Evolutionary conservation across 2,888 invertebrate genomes (phyloP), one percentile per base, ranked within the genome.

Genomic region (Rapana venosa): DNA sequence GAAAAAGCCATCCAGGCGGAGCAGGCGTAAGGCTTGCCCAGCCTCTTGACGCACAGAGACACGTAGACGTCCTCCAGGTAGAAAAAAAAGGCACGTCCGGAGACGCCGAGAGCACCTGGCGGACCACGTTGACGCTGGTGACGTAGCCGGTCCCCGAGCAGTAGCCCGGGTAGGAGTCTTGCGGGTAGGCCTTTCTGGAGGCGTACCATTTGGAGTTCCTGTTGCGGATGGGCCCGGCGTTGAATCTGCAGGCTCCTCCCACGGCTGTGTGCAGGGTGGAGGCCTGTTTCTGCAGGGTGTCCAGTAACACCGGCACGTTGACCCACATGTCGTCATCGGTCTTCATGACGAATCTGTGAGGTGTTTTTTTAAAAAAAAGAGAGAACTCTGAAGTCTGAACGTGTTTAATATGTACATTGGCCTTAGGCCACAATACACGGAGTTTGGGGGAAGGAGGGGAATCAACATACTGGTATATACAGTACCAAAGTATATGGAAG

Each of bases 61-160:
- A 94, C 91, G 85, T 94, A 95, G 26, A 94, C 93, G 87, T 95
- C 95, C 88, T 95, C 95, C 81, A 94, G 89, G 90, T 94, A 93
- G 84, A 94, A 94, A 90, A n/a, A n/a, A 94, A 94, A 0, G 95
- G 95, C 0, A 94, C 91, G 87, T 92, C 89, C 4, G 91, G 92
- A 8, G 94, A 94, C 4, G 93, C 88, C 13, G 92, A 90, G 32
- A 92, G 91, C 13, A 95, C 90, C 79, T 92, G 91, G 22, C 87
- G 84, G 0, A 92, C 94, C 6, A 94, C 93, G 20, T 91, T 88
- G 79, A 92, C 91, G n/a, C 93, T 93, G 56, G 93, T 94, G 26
- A 94, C 91, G 87, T 95, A 95, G 0, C 93, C 93, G 0, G 94
- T 93, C 2, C 94, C 94, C 1, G 94, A 94, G 90, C 94, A 94